These are phyloP conservation scores for Procambarus virginalis DNA, from an alignment of 1,140 invertebrate genomes.

Conservation along the genomic window DNA sequence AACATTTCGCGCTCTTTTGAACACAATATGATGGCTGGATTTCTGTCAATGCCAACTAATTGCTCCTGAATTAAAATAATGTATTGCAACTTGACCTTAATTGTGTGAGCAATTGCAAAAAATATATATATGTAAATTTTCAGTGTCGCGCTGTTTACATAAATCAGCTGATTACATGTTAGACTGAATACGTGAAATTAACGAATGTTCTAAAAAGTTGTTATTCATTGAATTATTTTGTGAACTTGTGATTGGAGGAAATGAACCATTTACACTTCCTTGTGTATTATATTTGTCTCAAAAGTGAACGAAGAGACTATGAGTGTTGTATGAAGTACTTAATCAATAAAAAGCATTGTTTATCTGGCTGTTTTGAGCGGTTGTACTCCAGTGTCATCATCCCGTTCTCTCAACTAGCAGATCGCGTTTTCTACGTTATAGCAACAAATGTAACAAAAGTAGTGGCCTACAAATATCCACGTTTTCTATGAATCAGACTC, in stretches of 20 bases:
- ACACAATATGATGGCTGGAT: neutral
- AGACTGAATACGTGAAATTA: neutral
- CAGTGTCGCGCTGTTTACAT: neutral
- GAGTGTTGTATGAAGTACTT: too few relatives aligned
- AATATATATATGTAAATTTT: neutral
- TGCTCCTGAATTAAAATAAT: neutral
- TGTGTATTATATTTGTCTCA: neutral
- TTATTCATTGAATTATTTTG: neutral
- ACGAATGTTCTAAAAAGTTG: neutral
- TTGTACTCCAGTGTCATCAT: too few relatives aligned
- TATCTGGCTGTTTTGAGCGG: too few relatives aligned
- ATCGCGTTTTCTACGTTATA: too few relatives aligned
- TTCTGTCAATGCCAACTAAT: neutral
- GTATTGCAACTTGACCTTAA: constrained; percentile 7
- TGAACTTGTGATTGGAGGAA: neutral
- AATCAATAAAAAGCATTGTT: too few relatives aligned
- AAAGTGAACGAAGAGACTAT: too few relatives aligned
- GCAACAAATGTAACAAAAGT: too few relatives aligned
- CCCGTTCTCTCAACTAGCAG: too few relatives aligned
- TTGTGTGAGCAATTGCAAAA: neutral
- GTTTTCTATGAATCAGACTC: too few relatives aligned
- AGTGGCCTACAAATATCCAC: too few relatives aligned
- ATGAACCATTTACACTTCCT: neutral
- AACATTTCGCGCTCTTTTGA: neutral
- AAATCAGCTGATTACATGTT: constrained; percentile 2